Base-by-base conservation (phyloP, 2,888 invertebrate species). In the Meandrusa payeni region DNA sequence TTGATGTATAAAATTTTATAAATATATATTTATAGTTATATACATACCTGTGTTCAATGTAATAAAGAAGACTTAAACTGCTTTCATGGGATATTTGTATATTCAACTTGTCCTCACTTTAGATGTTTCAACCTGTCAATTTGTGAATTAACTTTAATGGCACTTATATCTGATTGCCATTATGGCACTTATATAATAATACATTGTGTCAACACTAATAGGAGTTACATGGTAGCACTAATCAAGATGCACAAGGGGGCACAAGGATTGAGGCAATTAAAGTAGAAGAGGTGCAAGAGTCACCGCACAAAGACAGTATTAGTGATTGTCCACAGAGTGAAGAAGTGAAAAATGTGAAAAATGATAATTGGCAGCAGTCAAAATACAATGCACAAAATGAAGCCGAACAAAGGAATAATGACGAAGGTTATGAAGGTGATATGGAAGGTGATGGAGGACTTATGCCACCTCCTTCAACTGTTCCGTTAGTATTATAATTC, bases 391-490 rank as follows among this genome's bases (percentile, higher is more conserved):
- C 67, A 12, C 64, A 65, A 57, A 45, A 29, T 48, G 51, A 49
- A 38, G 81, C 65, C 87, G 64, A 61, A 26, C 62, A 58, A 44
- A 53, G 57, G 19, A 66, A 66, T 11, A 92, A 91, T 76, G 92
- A 91, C 41, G 92, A 93, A 46, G 91, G 92, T 13, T 91, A 92
- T 64, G 90, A 89, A 54, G 83, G 88, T 1, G 83, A 86, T 46
- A 87, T 86, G 72, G 89, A 90, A 56, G 90, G 91, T 26, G 95
- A 95, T 62, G 91, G 91, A 2, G 91, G 91, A 39, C 89, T 96
- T 17, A 97, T 97, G 96, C 96, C 96, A 1, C 96, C 96, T 1
- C 96, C 96, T 0, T 91, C 93, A 46, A 71, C 86, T 19, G 90
- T 91, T 7, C 88, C 81, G 85, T 85, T 57, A 80, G 85, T 70